Evolutionary conservation across 1,140 invertebrate species (phyloP), one percentile per base, ranked within the genome.

Genomic region (Meloidogyne chitwoodi): DNA sequence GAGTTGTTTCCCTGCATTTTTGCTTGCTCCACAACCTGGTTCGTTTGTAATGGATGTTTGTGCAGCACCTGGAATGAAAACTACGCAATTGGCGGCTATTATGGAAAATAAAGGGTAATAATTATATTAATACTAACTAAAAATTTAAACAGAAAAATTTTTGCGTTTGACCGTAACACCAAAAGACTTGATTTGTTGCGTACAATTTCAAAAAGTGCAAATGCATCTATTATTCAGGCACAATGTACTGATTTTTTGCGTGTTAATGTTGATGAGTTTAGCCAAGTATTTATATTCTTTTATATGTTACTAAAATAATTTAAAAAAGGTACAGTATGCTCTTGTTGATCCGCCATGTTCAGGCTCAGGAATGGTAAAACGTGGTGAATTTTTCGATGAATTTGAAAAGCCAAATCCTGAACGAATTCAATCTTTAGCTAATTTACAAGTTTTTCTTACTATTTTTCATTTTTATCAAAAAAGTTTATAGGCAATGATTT

Each of bases 21-120:
- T 94, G 19, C 85, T 98, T 14, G 89, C 91, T 68, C 92, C 94
- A 38, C 87, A 90, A 12, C 92, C 91, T 6, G 90, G 91, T 80
- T 88, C 89, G 16, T 69, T 73, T 14, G 91, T 95, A 2, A 86
- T 97, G 48, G 95, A 98, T 87, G 92, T 93, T 90, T 98, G 95
- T 89, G 93, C 95, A 12, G 95, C 95, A 29, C 95, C 95, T 14
- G 95, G 95, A 56, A 96, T 96, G 92, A 98, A 98, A 88, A 94
- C 95, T 0, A 91, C 92, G 19, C 93, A 95, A 88, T 87, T 95
- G 24, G 93, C 94, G 68, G 92, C 93, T 34, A 88, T 93, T 11
- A 91, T 96, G 87, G 88, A 92, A 68, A 94, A 96, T 88, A 87
- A 91, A 72, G 92, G 92, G 90, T 92, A 88, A 61, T 26, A 29